Conservation (phyloP, 2,888 invertebrate genomes). For the Polydesmus complanatus region DNA sequence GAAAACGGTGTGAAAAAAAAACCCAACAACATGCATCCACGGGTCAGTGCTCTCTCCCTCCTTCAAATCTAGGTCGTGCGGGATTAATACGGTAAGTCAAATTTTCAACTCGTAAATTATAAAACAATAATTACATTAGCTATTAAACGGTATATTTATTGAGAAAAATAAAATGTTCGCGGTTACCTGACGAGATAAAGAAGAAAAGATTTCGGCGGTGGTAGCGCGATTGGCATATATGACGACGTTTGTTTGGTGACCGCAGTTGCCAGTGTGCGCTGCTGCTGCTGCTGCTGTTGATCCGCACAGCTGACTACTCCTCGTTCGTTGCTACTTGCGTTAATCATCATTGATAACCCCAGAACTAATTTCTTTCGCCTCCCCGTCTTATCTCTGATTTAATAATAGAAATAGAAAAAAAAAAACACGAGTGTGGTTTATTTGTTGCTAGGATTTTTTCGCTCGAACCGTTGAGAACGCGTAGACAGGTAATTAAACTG, state of each 20-base stretch:
- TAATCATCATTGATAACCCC: neutral
- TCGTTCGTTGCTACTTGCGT: neutral
- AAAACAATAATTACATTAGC: neutral
- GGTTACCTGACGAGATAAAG: slow-evolving; percentile 6
- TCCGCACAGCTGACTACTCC: neutral
- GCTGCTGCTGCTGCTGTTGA: neutral
- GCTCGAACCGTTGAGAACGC: too few relatives aligned
- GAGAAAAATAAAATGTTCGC: too few relatives aligned
- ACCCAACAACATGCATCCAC: too few relatives aligned
- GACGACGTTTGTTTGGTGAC: too few relatives aligned
- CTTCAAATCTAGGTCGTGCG: neutral
- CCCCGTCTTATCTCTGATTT: neutral
- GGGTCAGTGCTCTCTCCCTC: neutral
- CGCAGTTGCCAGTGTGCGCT: neutral
- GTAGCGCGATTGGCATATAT: too few relatives aligned
- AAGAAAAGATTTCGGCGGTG: slow-evolving; percentile 5
- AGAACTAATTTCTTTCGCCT: too few relatives aligned
- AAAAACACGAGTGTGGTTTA: neutral
- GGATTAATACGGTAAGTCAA: neutral
- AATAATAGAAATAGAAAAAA: neutral
- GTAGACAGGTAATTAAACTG: neutral
- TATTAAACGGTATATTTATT: too few relatives aligned
- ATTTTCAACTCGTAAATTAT: neutral
- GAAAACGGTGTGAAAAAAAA: too few relatives aligned
- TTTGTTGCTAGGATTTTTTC: neutral